Percentiles rank a stretch among this genome's conserved stretches.
phyloP scores from a whole-genome alignment of 2,797 vertebrate genomes.

The Rhinoraja longicauda region DNA sequence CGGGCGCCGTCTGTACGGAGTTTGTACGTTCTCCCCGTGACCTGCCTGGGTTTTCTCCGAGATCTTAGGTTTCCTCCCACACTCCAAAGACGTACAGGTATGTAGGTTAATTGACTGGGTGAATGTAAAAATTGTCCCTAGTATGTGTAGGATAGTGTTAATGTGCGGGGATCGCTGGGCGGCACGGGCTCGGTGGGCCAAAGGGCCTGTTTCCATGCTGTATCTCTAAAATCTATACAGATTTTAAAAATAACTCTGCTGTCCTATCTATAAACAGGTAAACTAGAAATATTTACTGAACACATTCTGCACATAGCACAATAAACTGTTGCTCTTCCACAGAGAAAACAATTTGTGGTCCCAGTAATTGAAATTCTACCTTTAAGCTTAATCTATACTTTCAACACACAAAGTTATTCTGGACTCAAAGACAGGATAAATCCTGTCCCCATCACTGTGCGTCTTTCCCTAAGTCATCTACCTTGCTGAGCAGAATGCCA shows the following conservation, averaged over 20 bases:
- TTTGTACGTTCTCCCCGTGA: too few species aligned
- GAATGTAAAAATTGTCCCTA: too few species aligned
- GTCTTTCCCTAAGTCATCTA: background rate
- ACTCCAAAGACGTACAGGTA: too few species aligned
- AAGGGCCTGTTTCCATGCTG: too few species aligned
- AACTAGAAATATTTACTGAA: background rate
- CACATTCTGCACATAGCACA: background rate
- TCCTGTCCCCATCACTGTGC: background rate
- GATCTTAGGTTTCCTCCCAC: too few species aligned
- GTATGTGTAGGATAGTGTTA: too few species aligned
- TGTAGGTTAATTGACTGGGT: too few species aligned
- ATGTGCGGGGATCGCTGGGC: too few species aligned
- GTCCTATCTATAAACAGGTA: background rate
- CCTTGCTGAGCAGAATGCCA: background rate
- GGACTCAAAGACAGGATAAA: background rate
- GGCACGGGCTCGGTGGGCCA: too few species aligned
- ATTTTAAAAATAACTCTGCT: background rate
- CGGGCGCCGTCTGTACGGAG: too few species aligned
- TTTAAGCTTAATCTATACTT: background rate
- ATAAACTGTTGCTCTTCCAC: background rate
- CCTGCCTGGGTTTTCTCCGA: too few species aligned
- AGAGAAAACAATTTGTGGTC: background rate
- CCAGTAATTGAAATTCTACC: background rate
- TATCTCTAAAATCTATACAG: too few species aligned
- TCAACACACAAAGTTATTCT: background rate